Conservation (phyloP, 2,797 vertebrate genomes). For the Psittacula derbiana region DNA sequence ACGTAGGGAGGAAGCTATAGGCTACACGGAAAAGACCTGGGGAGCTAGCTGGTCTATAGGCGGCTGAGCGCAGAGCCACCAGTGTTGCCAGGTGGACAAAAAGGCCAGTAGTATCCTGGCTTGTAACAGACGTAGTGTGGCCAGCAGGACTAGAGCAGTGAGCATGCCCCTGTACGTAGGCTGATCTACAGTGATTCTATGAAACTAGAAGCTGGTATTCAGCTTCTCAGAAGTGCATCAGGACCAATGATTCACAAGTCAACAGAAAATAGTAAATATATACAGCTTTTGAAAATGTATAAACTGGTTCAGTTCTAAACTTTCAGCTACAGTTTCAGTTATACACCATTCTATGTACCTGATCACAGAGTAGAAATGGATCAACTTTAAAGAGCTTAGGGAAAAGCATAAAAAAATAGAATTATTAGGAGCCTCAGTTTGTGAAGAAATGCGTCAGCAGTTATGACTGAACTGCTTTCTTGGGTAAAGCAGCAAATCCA, state of each 20-base stretch:
- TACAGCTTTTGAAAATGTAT: background rate
- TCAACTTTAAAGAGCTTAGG: background rate
- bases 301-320: background rate
- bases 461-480: background rate
- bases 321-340: background rate
- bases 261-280: background rate
- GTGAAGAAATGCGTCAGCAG: background rate
- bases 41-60: rapidly evolving
- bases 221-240: background rate
- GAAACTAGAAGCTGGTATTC: background rate
- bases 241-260: background rate
- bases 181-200: background rate
- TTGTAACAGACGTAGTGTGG: rapidly evolving
- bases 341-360: background rate
- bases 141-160: background rate
- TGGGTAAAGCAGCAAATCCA: background rate
- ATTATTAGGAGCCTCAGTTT: background rate
- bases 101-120: background rate
- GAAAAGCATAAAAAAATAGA: background rate
- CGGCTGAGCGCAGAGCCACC: background rate
- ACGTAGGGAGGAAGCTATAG: background rate
- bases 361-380: background rate
- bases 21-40: background rate
- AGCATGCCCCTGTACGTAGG: background rate
- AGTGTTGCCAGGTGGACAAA: background rate